phyloP scores from a whole-genome alignment of 2,113 vertebrate genomes.

The Cryptoleucopteryx plumbea region DNA sequence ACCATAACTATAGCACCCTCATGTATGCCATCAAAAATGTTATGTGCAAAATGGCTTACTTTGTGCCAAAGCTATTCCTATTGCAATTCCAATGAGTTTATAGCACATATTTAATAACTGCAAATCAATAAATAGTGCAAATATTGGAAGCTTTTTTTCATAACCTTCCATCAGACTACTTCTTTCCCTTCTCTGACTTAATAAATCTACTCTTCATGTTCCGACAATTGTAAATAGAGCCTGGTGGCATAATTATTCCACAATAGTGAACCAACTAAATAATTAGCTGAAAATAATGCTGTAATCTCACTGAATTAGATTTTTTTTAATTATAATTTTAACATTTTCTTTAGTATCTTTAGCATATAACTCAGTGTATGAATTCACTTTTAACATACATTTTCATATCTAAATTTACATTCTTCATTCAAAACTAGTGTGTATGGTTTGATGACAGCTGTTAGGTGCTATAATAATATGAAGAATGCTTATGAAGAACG shows the following conservation, averaged over 20 bases:
- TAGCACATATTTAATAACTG: neutral
- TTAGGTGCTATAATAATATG: neutral
- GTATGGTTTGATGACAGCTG: neutral
- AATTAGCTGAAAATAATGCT: conserved; percentile 4
- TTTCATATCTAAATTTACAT: neutral
- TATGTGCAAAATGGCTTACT: neutral
- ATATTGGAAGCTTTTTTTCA: neutral
- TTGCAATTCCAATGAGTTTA: neutral
- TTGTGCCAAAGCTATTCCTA: conserved; percentile 30
- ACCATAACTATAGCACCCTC: neutral
- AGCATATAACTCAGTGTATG: neutral
- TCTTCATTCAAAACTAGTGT: neutral
- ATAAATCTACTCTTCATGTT: neutral
- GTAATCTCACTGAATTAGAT: neutral
- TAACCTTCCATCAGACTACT: neutral
- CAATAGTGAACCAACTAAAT: neutral
- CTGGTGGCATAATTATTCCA: neutral
- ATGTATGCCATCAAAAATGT: conserved; percentile 17
- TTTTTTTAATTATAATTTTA: neutral
- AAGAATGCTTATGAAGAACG: neutral
- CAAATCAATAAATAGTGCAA: conserved; percentile 13
- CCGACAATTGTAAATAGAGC: neutral
- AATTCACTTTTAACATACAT: neutral
- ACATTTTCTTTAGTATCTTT: neutral
- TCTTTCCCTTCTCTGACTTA: neutral